These are phyloP conservation scores for Caiman crocodilus DNA, from an alignment of 2,797 vertebrate genomes.

Conservation along the genomic window DNA sequence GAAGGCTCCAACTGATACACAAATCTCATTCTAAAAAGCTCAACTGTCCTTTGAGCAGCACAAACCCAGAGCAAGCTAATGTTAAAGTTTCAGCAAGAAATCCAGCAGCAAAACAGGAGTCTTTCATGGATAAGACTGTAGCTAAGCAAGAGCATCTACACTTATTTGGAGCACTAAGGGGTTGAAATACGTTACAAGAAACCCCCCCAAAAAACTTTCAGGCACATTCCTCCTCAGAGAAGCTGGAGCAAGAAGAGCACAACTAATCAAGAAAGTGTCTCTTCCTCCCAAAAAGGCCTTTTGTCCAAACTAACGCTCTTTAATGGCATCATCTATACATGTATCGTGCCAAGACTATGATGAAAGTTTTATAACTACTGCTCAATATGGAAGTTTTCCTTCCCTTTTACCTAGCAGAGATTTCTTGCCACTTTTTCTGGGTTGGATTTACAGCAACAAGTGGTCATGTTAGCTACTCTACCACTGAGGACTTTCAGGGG, in stretches of 20 bases:
- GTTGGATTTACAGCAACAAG: neutral
- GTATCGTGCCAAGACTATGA: neutral
- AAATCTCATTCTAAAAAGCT: neutral
- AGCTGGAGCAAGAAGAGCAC: neutral
- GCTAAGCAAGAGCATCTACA: neutral
- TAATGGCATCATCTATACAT: neutral
- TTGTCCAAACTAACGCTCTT: neutral
- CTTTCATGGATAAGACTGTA: neutral
- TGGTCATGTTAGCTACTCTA: accelerated
- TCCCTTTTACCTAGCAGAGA: accelerated
- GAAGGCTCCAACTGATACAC: accelerated
- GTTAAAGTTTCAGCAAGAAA: neutral
- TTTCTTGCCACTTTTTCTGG: neutral
- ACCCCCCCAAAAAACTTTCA: neutral
- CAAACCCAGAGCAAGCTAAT: neutral
- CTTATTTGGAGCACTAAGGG: too few relatives aligned
- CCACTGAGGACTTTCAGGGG: too few relatives aligned
- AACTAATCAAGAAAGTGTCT: neutral
- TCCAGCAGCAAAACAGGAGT: neutral
- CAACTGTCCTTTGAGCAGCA: neutral
- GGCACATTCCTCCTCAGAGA: neutral
- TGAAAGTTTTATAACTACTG: neutral
- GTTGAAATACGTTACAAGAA: neutral
- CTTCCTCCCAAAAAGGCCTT: neutral
- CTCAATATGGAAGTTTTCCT: neutral